Percentiles rank a stretch among this genome's conserved stretches.
phyloP scores from a whole-genome alignment of 2,797 vertebrate genomes.

The Xenops minutus region DNA sequence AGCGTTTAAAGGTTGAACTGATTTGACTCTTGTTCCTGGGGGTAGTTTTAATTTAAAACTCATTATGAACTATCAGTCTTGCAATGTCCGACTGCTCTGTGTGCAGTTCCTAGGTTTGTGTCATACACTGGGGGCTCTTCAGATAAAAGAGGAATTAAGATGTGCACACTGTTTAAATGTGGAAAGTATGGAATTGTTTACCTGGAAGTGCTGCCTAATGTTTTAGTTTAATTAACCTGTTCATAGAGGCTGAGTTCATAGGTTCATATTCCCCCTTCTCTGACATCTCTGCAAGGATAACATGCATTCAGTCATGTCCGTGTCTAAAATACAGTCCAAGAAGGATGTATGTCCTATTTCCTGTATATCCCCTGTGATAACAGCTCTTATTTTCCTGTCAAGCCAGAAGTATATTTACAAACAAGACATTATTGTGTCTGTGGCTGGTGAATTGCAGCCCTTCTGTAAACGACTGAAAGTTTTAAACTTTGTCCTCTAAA shows the following conservation, averaged over 20 bases:
- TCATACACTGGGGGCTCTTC: not conserved
- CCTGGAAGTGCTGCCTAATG: not conserved
- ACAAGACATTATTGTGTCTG: not conserved
- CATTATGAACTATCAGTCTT: not conserved
- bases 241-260: not conserved
- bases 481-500: not conserved
- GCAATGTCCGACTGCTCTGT: not conserved
- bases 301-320: not conserved
- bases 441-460: not conserved
- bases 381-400: not conserved
- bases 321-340: not conserved
- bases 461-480: not conserved
- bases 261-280: not conserved
- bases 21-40: not conserved
- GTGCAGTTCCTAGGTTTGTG: not conserved
- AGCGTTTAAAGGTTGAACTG: not conserved
- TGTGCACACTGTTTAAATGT: not conserved
- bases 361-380: not conserved
- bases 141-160: not conserved
- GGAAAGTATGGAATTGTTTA: not conserved
- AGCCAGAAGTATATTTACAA: not conserved
- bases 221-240: not conserved
- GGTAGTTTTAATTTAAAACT: not conserved
- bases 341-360: not conserved
- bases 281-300: not conserved